phyloP scores from a whole-genome alignment of 2,888 invertebrate species.

The Scrobipalpa atriplicella region DNA sequence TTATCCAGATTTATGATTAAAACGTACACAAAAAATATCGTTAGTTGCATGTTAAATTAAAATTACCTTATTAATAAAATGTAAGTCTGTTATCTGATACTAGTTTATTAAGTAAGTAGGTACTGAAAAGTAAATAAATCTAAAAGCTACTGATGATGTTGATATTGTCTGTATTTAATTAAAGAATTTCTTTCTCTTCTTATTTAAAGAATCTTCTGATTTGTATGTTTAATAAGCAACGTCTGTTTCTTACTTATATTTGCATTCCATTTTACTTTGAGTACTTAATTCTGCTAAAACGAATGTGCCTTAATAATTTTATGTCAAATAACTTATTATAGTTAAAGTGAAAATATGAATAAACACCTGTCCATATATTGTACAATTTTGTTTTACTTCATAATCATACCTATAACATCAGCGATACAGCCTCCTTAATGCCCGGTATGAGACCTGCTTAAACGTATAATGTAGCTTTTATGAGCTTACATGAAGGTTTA shows the following conservation, averaged over 20 bases:
- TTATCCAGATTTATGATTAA: too few relatives aligned
- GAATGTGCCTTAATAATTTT: neutral
- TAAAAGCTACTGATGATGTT: too few relatives aligned
- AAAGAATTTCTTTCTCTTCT: too few relatives aligned
- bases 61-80: too few relatives aligned
- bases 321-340: neutral
- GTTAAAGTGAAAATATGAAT: neutral
- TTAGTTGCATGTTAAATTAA: too few relatives aligned
- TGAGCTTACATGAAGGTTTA: conserved; percentile 23
- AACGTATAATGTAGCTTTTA: conserved; percentile 5
- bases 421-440: conserved; percentile 4
- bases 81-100: too few relatives aligned
- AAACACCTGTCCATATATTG: neutral
- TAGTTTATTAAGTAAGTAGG: neutral
- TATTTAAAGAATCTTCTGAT: too few relatives aligned
- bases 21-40: too few relatives aligned
- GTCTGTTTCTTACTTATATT: neutral
- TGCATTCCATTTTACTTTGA: too few relatives aligned
- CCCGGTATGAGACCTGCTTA: conserved; percentile 14
- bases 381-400: conserved; percentile 16
- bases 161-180: too few relatives aligned
- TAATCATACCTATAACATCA: conserved; percentile 4
- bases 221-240: too few relatives aligned
- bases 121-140: neutral
- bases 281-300: neutral